Base-by-base conservation (phyloP, 1,140 invertebrate species). In the Drosophila parabipectinata region DNA sequence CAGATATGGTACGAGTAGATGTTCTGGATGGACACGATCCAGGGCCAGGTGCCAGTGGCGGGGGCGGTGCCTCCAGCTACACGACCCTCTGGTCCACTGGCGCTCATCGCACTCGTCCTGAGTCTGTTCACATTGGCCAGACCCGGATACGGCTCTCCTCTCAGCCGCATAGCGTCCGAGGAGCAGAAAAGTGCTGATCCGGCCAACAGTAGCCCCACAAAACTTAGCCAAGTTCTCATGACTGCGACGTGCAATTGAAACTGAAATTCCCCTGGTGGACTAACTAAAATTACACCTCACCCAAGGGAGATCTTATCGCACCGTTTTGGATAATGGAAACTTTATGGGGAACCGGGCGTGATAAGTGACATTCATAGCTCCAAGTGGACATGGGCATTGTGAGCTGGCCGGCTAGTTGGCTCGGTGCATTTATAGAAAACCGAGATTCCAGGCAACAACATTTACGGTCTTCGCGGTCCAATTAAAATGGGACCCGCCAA, bases 61-160 rank as follows among this genome's bases (percentile, higher is more conserved):
- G 92, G 92, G 7, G 74, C 71, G 12, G 61, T 48, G 1, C 93
- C 93, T 6, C 93, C 93, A 0, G 90, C 69, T 21, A 93, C 76
- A 21, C 92, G 89, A 12, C 78, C 78, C 41, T 85, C 37, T 0
- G 32, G 30, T 0, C 9, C 55, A 18, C 14, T 30, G 7, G 5
- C 34, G 34, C 10, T 61, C 18, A 2, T 44, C 4, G 9, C 10
- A 2, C 6, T 7, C 1, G n/a, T 44, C 14, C 72, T 50, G 12
- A 18, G 50, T 6, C 32, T 41, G 0, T 47, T 18, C 3, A 32
- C 3, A 2, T 78, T 82, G 0, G 58, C 54, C 12, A 79, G 3
- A 1, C 61, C 72, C 18, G 67, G 81, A 34, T 44, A 37, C 2
- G 53, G 59, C 10, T 72, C 66, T 3, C 72, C 83, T 0, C 51